Conservation (phyloP, 2,113 vertebrate species). For the Axis porcinus region DNA sequence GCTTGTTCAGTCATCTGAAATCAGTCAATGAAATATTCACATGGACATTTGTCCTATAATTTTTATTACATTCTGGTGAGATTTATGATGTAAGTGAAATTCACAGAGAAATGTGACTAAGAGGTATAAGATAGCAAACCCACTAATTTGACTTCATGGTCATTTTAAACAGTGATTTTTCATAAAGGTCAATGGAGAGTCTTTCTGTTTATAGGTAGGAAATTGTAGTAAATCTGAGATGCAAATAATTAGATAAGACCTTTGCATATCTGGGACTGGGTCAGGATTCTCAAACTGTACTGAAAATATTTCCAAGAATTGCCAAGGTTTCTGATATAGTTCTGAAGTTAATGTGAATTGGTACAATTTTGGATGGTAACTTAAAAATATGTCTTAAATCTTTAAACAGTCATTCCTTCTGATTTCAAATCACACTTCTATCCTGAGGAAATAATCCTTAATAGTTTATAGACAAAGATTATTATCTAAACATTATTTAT, state of each 20-base stretch:
- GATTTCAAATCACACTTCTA: not conserved
- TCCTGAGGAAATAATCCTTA: not conserved
- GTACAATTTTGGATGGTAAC: not conserved
- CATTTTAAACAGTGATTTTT: not conserved
- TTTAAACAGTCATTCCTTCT: not conserved
- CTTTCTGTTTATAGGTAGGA: not conserved
- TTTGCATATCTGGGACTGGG: not conserved
- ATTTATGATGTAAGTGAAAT: not conserved
- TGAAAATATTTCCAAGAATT: not conserved
- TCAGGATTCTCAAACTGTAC: not conserved
- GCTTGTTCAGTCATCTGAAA: not conserved
- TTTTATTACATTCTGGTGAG: not conserved
- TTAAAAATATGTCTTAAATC: not conserved
- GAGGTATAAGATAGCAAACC: not conserved
- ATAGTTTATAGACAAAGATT: not conserved
- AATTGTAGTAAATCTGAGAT: not conserved
- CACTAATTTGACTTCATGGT: not conserved
- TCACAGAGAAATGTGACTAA: not conserved
- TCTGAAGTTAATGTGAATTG: not conserved
- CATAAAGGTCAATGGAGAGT: not conserved
- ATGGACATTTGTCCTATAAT: not conserved
- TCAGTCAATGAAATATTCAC: conserved; percentile 4
- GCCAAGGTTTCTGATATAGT: not conserved
- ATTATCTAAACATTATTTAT: not conserved
- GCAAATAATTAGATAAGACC: not conserved